phyloP scores from a whole-genome alignment of 2,888 invertebrate genomes.

The Rhopalosiphum nymphaeae region DNA sequence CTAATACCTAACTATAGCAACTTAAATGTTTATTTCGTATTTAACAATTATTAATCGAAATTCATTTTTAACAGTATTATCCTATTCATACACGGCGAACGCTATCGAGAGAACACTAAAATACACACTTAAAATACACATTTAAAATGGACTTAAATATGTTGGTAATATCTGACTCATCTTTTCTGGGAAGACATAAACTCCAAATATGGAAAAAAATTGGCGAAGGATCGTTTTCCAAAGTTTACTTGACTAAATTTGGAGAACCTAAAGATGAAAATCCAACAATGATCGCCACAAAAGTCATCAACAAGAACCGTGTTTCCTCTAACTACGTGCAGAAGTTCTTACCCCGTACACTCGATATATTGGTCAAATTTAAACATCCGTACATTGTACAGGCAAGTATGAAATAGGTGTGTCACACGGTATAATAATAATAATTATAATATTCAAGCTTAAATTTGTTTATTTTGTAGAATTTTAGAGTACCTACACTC shows the following conservation, averaged over 20 bases:
- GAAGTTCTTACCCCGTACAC: conserved; percentile 58
- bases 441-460: no score
- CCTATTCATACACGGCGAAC: not conserved
- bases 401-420: not conserved
- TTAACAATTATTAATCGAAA: no score
- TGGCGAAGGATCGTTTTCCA: conserved; percentile 38
- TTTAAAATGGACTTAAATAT: not conserved
- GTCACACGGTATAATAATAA: not conserved
- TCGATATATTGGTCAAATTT: conserved; percentile 46
- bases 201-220: conserved; percentile 22
- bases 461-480: no score
- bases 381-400: conserved; percentile 46
- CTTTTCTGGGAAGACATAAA: not conserved
- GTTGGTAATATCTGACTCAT: not conserved
- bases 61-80: no score
- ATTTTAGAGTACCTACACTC: no score
- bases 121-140: not conserved
- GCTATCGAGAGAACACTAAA: not conserved
- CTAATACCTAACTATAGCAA: not conserved
- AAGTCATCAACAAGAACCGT: conserved; percentile 38
- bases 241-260: not conserved
- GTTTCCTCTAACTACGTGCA: conserved; percentile 34
- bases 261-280: not conserved
- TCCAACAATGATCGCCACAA: not conserved
- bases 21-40: not conserved